Percentiles rank a stretch among this genome's conserved stretches.
Conservation (phyloP, 2,797 vertebrate genomes). For the Ptychadena robeensis region DNA sequence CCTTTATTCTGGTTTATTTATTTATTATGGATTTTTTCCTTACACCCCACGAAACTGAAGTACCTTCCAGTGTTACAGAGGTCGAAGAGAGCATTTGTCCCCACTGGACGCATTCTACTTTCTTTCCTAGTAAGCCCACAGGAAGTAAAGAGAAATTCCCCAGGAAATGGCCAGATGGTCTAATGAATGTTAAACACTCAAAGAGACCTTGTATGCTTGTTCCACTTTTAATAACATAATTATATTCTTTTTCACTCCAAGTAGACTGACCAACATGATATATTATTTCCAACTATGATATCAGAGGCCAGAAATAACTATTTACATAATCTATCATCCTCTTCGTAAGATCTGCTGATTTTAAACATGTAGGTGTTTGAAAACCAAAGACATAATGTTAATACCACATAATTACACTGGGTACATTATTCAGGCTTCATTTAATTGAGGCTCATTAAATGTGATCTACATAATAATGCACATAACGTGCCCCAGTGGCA, state of each 20-base stretch:
- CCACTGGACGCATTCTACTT: neutral
- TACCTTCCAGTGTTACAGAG: no score
- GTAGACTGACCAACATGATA: neutral
- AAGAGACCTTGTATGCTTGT: neutral
- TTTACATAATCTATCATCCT: neutral
- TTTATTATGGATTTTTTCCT: no score
- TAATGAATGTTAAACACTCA: no score
- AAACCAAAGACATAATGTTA: slow-evolving; percentile 37
- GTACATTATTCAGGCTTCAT: slow-evolving; percentile 53
- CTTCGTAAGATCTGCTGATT: neutral
- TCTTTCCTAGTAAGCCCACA: neutral
- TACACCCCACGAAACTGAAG: no score
- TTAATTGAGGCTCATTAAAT: slow-evolving; percentile 51
- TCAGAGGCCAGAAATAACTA: neutral
- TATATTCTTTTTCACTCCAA: neutral
- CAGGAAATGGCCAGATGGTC: no score
- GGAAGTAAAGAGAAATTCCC: neutral
- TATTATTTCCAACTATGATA: neutral
- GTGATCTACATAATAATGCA: slow-evolving; percentile 52
- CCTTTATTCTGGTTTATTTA: no score
- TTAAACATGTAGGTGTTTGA: slow-evolving; percentile 38
- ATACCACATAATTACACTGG: slow-evolving; percentile 50
- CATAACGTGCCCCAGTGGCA: slow-evolving; percentile 41
- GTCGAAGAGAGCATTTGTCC: no score
- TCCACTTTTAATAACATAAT: neutral